Percentiles rank a stretch among this genome's conserved stretches.
phyloP scores from a whole-genome alignment of 2,797 vertebrate species.

The Gambelia wislizenii region DNA sequence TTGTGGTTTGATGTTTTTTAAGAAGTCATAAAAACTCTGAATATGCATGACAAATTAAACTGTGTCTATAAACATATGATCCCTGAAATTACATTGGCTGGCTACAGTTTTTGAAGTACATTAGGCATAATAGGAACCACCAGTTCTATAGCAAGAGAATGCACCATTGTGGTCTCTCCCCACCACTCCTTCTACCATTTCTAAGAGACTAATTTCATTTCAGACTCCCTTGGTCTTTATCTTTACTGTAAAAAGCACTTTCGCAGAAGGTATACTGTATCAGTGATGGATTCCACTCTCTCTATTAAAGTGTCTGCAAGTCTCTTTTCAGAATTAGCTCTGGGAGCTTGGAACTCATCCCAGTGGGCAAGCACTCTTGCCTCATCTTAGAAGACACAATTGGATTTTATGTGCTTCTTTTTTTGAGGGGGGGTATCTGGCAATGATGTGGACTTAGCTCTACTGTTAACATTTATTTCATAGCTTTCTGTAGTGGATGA shows the following conservation, averaged over 20 bases:
- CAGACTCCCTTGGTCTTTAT: conserved; percentile 9
- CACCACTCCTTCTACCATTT: not conserved
- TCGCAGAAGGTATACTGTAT: conserved; percentile 15
- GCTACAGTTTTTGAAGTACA: conserved; percentile 17
- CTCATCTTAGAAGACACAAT: not conserved
- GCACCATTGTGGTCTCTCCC: not conserved
- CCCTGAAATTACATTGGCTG: not conserved
- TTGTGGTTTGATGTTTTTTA: not conserved
- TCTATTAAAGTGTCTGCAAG: conserved; percentile 15
- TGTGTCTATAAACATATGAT: too few relatives aligned
- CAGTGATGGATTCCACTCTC: not conserved
- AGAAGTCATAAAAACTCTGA: not conserved
- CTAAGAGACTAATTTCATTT: conserved; percentile 22
- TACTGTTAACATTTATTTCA: not conserved
- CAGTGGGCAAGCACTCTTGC: conserved; percentile 18
- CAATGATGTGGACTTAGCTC: not conserved
- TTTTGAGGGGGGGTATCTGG: not conserved
- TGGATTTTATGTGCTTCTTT: not conserved
- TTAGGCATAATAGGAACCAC: not conserved
- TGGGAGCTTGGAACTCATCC: conserved; percentile 28
- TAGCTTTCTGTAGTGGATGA: not conserved
- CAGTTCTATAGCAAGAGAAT: not conserved
- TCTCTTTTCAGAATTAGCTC: not conserved
- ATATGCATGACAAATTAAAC: not conserved
- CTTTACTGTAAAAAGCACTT: conserved; percentile 43